Base-by-base conservation (phyloP, 2,113 vertebrate genomes). In the Arvicanthis niloticus region DNA sequence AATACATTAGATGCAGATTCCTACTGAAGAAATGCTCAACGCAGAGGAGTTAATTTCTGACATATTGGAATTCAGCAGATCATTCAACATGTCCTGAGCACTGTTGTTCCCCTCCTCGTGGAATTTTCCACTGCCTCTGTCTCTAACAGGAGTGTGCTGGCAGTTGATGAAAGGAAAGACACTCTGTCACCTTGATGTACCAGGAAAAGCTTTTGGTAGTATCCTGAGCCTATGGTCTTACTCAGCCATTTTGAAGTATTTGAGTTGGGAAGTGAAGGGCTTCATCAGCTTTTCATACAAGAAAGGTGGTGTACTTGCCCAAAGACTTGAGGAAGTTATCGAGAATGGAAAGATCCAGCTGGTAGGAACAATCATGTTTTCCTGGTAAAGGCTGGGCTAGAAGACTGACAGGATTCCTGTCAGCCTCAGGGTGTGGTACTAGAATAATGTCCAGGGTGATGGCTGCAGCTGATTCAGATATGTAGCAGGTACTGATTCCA, bases 21-120 rank as follows among this genome's bases (percentile, higher is more conserved):
- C 96, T 96, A 92, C 93, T 96, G 96, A 85, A 96, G 93, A 97
- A 97, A 90, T 42, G 72, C 91, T 97, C 60, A 56, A 97, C 88
- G 48, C 84, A 95, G 91, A 93, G 92, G 51, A 94, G 45, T 96
- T 95, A 94, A 97, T 96, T 97, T 96, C 93, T 97, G 97, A 95
- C 92, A 94, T 93, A 92, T 78, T 89, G 89, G 95, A 96, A 94
- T 95, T 95, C 75, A 93, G 62, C 65, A 94, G 53, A 85, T 48
- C 10, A 3, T 62, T 98, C 92, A 0, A 16, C 67, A 45, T 91
- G 85, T 73, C 96, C 90, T 45, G 65, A 73, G 88, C 7, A 0
- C 13, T 60, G 89, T 93, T 95, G 56, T n/a, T 89, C 62, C 76
- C 21, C 88, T 34, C 73, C 95, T 88, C 76, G 58, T 78, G 29